These are phyloP conservation scores for Boulengeromyrus knoepffleri DNA, from an alignment of 2,113 vertebrate species.

Conservation along the genomic window DNA sequence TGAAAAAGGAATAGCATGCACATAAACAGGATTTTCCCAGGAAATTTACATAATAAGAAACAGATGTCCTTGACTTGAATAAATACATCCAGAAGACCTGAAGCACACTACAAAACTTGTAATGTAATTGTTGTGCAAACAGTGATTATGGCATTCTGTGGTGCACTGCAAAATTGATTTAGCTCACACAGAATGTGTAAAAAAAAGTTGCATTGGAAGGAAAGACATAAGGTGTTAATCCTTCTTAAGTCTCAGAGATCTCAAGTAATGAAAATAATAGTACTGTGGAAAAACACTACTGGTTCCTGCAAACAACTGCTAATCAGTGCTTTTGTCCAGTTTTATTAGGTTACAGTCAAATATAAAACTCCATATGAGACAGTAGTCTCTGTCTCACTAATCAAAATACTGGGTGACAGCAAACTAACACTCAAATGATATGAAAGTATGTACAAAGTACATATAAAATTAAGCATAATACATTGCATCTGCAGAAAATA, in stretches of 20 bases:
- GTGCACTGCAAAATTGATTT: neutral
- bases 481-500: neutral
- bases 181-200: neutral
- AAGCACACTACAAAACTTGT: neutral
- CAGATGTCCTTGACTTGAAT: conserved; percentile 23
- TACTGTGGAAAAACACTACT: neutral
- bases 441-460: neutral
- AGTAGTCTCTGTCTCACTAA: neutral
- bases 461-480: neutral
- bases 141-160: neutral
- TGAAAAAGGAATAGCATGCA: neutral
- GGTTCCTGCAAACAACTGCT: neutral
- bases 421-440: neutral
- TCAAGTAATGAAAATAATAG: neutral
- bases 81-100: conserved; percentile 14
- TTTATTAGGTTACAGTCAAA: neutral
- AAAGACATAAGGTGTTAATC: conserved; percentile 10
- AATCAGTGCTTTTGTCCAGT: neutral
- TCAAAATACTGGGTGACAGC: neutral
- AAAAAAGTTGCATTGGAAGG: neutral
- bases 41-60: conserved; percentile 18
- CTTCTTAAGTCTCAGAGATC: neutral
- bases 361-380: neutral
- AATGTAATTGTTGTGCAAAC: conserved; percentile 5
- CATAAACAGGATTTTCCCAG: neutral